A percentile compares a stretch with the other conserved stretches of the same genome.
phyloP scores from a whole-genome alignment of 2,113 vertebrate genomes.

The Vombatus ursinus region DNA sequence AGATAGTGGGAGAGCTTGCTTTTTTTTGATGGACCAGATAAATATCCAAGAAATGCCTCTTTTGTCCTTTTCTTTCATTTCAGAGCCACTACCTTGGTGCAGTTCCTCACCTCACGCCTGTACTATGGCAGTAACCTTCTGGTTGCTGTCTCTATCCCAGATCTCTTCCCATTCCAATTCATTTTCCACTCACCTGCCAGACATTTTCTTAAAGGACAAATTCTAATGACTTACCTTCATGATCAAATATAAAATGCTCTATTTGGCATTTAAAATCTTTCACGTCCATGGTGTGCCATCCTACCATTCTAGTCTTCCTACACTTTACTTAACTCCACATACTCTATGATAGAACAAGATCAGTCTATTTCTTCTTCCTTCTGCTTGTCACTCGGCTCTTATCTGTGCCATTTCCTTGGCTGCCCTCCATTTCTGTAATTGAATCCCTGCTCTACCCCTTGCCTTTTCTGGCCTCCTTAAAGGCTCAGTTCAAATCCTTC shows the following conservation, averaged over 20 bases:
- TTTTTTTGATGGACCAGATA: background rate
- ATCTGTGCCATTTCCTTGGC: background rate
- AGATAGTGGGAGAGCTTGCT: background rate
- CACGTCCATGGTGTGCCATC: no score
- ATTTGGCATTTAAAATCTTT: no score
- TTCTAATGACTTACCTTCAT: background rate
- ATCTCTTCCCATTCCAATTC: background rate
- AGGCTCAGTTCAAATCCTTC: no score
- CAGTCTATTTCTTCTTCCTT: no score
- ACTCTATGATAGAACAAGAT: no score
- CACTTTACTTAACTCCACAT: no score
- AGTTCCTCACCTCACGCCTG: background rate
- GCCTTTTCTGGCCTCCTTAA: no score
- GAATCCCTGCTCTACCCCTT: no score
- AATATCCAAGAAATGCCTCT: background rate
- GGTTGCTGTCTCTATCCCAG: background rate
- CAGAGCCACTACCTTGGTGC: background rate
- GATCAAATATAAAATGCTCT: no score
- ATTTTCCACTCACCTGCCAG: background rate
- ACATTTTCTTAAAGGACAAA: background rate
- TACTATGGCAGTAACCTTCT: background rate
- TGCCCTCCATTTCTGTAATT: no score
- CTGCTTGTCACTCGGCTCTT: no score
- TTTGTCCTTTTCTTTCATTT: background rate
- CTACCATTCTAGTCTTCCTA: no score